Percentiles rank a stretch among this genome's conserved stretches.
Conservation (phyloP, 2,113 vertebrate genomes). For the Junco hyemalis region DNA sequence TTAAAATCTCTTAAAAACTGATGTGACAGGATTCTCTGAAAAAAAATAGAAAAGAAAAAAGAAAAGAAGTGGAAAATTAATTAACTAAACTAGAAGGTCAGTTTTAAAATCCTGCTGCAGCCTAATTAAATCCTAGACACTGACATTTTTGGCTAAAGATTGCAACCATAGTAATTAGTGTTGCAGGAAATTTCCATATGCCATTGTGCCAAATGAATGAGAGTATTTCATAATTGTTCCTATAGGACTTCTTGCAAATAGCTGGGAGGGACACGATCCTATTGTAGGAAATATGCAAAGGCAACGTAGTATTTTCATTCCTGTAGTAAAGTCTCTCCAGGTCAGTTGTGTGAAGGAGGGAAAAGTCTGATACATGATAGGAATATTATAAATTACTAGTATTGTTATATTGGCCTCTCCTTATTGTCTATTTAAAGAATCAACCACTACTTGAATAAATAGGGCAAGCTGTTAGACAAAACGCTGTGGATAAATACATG, state of each 20-base stretch:
- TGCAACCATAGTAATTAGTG: constrained; percentile 76
- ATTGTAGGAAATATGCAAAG: constrained; percentile 61
- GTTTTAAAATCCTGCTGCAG: constrained; percentile 68
- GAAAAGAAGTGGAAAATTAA: constrained; percentile 51
- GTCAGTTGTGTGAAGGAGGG: neutral
- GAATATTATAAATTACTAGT: neutral
- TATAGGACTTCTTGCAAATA: constrained; percentile 69
- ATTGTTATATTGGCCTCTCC: neutral
- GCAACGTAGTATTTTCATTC: constrained; percentile 3
- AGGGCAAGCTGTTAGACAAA: constrained; percentile 8
- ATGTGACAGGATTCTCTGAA: neutral
- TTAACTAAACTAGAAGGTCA: constrained; percentile 74
- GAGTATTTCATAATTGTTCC: constrained; percentile 75
- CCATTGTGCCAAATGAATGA: constrained; percentile 77
- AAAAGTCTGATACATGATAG: neutral
- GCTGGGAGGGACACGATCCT: constrained; percentile 64
- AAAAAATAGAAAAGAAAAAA: neutral
- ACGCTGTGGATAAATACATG: constrained; percentile 11
- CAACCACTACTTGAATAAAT: neutral
- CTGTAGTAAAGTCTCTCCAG: neutral
- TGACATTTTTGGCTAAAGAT: constrained; percentile 78
- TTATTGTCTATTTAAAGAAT: constrained; percentile 10
- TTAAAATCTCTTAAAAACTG: constrained; percentile 39
- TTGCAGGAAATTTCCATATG: constrained; percentile 71
- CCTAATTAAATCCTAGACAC: constrained; percentile 79